Evolutionary conservation across 2,113 vertebrate species (phyloP).

Genomic region (Brachypodius melanocephalos): DNA sequence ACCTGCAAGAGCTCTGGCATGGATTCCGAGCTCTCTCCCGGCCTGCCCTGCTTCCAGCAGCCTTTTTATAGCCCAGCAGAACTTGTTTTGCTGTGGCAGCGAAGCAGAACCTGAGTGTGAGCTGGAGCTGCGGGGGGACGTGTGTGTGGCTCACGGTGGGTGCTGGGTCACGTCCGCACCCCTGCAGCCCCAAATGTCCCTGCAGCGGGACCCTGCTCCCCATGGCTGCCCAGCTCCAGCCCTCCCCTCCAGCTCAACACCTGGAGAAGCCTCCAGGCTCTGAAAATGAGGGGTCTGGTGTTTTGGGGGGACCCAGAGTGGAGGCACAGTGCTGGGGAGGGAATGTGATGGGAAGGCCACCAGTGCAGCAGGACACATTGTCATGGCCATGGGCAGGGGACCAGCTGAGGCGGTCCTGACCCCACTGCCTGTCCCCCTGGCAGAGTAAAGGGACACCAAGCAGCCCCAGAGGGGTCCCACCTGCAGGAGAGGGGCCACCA

Average conservation of each 20-base stretch:
- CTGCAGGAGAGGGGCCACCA: background rate
- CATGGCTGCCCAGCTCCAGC: fast-evolving
- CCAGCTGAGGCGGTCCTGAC: fast-evolving
- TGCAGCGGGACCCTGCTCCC: fast-evolving
- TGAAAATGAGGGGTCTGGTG: background rate
- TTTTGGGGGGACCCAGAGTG: background rate
- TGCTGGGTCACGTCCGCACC: background rate
- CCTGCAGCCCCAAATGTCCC: background rate
- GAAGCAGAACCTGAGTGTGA: constrained; percentile 17
- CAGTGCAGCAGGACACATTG: fast-evolving
- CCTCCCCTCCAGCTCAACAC: fast-evolving
- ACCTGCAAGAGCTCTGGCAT: constrained; percentile 33
- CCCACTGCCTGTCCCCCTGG: fast-evolving
- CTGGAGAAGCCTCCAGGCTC: background rate
- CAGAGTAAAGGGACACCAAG: background rate
- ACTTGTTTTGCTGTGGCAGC: constrained; percentile 52
- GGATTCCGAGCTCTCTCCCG: constrained; percentile 10
- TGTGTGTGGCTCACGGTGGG: background rate
- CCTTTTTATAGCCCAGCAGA: constrained; percentile 62
- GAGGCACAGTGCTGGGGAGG: background rate
- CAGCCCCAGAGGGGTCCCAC: background rate
- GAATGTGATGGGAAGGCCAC: background rate
- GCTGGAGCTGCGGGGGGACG: background rate
- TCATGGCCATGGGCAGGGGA: background rate
- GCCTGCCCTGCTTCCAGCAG: background rate